Evolutionary conservation across 2,888 invertebrate genomes (phyloP), one percentile per base, ranked within the genome.

Genomic region (Drosophila nr. perissopoda): DNA sequence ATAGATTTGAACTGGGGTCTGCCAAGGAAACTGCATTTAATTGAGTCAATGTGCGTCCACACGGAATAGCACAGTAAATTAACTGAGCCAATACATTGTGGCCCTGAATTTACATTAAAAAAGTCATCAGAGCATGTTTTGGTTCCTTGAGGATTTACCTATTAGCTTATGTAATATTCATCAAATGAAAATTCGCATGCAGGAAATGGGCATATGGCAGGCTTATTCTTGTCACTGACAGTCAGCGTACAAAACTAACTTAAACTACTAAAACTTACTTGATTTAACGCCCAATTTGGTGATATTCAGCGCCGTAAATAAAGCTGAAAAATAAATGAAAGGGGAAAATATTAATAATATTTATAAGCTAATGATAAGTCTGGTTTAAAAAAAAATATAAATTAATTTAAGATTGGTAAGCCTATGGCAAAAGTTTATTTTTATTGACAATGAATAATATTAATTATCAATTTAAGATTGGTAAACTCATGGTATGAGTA

Each of bases 1-100:
- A 64, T 71, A 56, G 42, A 34, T 54, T 69, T 61, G 52, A 25
- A 25, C 42, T 49, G 25, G 16, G 48, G 6, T 52, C 31, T 38
- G 57, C 10, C n/a, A 56, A 59, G 58, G 57, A 42, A 64, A 65
- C 65, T 76, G 82, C 83, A 76, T 62, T 68, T 72, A 72, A 69
- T 78, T 68, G 67, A 60, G 54, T 21, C 13, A 63, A 60, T 27
- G 66, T 65, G 66, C 76, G 63, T 48, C 34, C 63, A 54, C 40
- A 66, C 42, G 58, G 61, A 60, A 64, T 34, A 42, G 18, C 31
- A 53, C 46, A 65, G 46, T 73, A 63, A 63, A 74, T 62, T 51
- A 54, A 21, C 25, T 46, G 18, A 4, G 25, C 29, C 46, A 64
- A 63, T 60, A n/a, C 53, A 71, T 65, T 53, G 25, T 38, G 31